A percentile compares a stretch with the other conserved stretches of the same genome.
phyloP scores from a whole-genome alignment of 30 jellyfish, hydroid and myxozoan species.

The Phacellophora camtschatica region DNA sequence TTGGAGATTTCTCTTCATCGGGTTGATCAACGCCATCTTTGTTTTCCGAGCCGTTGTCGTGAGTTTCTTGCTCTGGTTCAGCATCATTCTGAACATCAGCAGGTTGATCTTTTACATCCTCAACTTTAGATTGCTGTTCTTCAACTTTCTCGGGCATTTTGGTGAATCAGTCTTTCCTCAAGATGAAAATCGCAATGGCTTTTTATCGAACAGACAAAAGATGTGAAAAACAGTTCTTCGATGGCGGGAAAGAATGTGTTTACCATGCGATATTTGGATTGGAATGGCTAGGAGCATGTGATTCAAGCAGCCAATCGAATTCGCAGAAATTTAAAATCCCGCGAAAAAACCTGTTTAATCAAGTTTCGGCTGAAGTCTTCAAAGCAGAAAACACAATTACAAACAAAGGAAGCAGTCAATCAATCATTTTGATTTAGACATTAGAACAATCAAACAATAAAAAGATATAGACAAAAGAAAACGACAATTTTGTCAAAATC shows the following conservation, averaged over 20 bases:
- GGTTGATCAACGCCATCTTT: constrained; percentile 49
- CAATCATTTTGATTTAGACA: not conserved
- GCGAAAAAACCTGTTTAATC: constrained; percentile 39
- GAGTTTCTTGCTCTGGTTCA: constrained; percentile 26
- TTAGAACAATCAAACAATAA: not conserved
- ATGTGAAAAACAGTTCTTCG: not conserved
- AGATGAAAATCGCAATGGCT: too few relatives aligned
- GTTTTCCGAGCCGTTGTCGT: constrained; percentile 9
- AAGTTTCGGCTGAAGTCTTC: not conserved
- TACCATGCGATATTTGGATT: constrained; percentile 33
- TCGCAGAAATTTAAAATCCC: not conserved
- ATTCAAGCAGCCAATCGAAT: constrained; percentile 11
- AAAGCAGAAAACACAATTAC: not conserved
- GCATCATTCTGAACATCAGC: constrained; percentile 3
- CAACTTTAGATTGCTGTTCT: constrained; percentile 4
- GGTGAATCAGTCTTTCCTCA: not conserved
- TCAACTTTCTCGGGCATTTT: constrained; percentile 69
- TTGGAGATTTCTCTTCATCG: not conserved
- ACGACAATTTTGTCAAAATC: too few relatives aligned
- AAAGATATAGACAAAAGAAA: too few relatives aligned
- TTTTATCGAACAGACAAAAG: too few relatives aligned
- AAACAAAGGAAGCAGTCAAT: not conserved
- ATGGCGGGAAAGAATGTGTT: constrained; percentile 53
- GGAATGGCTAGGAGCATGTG: constrained; percentile 20
- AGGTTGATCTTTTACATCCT: not conserved